Base-by-base conservation (phyloP, 2,888 invertebrate genomes). In the Agrilus biguttatus region DNA sequence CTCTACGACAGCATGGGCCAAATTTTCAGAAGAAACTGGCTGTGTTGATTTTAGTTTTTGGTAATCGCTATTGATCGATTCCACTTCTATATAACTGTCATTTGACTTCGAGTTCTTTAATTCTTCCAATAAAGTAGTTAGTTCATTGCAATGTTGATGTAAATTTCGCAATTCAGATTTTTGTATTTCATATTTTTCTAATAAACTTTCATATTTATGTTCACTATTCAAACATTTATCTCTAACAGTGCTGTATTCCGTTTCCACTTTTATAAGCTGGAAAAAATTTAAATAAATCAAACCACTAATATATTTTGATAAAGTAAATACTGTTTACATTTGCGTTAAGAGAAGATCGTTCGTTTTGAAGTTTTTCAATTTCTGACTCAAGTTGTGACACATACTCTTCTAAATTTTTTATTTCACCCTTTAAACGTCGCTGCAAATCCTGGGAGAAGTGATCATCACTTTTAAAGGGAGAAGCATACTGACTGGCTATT, bases 371-470 rank as follows among this genome's bases (percentile, higher is more conserved):
- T 43, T 73, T 68, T n/a, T 72, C 71, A 13, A 75, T 56, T 50
- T 73, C 71, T 38, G 60, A 62, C 48, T 74, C 71, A 1, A 73
- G 65, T 41, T 68, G 65, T 1, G 67, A 55, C 10, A 78, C 62
- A 32, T 70, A 67, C 37, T 68, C 61, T 53, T 79, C 77, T 34
- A 74, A 57, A 43, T 66, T 68, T 43, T 71, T 63, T 32, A 79
- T 61, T 55, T 78, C 74, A 19, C 63, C 67, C 23, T 59, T 58
- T 35, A 67, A 60, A 37, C 61, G 54, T 14, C 57, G 56, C 37
- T 65, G 59, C 19, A 54, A 48, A 38, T 61, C 55, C 33, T 47
- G 49, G 3, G 48, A 47, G 35, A 56, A 52, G 36, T 52, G 55
- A 34, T 57, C 56, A 42, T 63, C 61, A 38, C 55, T 58, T 39